Percentiles rank a stretch among this genome's conserved stretches.
phyloP scores from a whole-genome alignment of 2,888 invertebrate species.

The Rhingia campestris region DNA sequence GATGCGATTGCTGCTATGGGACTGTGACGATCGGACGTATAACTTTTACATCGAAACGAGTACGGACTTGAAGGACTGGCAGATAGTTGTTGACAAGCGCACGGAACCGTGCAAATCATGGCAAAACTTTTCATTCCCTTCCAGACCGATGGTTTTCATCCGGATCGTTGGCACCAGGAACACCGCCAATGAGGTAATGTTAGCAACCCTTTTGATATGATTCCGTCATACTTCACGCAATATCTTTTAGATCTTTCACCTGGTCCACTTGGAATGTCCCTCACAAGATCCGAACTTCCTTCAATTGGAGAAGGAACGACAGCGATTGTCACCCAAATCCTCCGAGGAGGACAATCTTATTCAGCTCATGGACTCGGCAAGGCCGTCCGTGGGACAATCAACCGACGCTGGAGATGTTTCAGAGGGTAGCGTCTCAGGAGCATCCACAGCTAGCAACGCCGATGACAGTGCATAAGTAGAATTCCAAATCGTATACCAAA shows the following conservation, averaged over 20 bases:
- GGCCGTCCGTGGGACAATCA: slow-evolving; percentile 13
- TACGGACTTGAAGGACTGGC: slow-evolving; percentile 95
- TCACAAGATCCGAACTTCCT: slow-evolving; percentile 84
- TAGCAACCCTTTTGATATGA: background rate
- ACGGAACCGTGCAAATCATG: slow-evolving; percentile 94
- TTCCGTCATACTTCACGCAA: background rate
- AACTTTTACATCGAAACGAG: slow-evolving; percentile 98
- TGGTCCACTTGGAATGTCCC: slow-evolving; percentile 98
- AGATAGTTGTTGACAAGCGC: slow-evolving; percentile 93
- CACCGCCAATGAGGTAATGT: slow-evolving; percentile 95
- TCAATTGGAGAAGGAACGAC: slow-evolving; percentile 54
- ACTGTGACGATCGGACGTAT: slow-evolving; percentile 97
- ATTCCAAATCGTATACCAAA: slow-evolving; percentile 48
- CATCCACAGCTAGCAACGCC: slow-evolving; percentile 45
- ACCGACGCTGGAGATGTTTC: slow-evolving; percentile 25
- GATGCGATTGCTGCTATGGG: slow-evolving; percentile 97
- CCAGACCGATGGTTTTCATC: slow-evolving; percentile 94
- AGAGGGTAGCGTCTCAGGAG: slow-evolving; percentile 54
- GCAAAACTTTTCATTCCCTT: slow-evolving; percentile 94
- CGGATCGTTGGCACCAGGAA: slow-evolving; percentile 98
- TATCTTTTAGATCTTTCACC: slow-evolving; percentile 92
- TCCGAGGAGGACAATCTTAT: slow-evolving; percentile 66
- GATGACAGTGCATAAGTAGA: slow-evolving; percentile 53
- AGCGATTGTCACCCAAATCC: slow-evolving; percentile 33
- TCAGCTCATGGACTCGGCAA: slow-evolving; percentile 45